Conservation (phyloP, 2,113 vertebrate species). For the Furnarius figulus region DNA sequence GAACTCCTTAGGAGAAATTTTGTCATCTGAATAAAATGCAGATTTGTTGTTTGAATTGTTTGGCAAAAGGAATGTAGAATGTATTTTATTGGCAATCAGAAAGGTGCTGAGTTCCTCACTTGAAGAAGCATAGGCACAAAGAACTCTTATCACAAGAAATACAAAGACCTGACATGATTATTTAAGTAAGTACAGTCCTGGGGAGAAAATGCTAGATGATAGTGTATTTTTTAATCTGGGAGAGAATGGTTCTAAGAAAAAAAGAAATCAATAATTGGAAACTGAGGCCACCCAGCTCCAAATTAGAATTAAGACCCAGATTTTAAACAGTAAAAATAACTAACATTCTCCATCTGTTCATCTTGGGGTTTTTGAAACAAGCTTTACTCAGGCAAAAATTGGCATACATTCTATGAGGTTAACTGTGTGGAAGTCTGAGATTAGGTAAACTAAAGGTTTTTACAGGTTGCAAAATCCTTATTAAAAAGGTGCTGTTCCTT, state of each 20-base stretch:
- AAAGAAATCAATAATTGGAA: neutral
- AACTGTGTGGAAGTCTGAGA: neutral
- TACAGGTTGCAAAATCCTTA: neutral
- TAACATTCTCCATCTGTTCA: neutral
- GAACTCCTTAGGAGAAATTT: neutral
- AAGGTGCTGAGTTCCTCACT: neutral
- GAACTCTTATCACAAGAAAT: neutral
- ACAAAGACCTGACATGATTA: neutral
- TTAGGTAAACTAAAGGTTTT: neutral
- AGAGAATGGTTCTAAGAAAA: neutral
- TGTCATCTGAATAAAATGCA: neutral
- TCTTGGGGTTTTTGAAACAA: neutral
- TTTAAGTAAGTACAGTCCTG: neutral
- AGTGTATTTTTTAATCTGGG: neutral
- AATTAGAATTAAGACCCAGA: neutral
- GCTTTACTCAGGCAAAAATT: neutral
- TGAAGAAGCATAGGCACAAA: neutral
- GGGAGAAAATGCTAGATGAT: neutral
- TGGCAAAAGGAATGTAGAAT: fast-evolving
- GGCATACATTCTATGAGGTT: neutral
- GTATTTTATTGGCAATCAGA: neutral
- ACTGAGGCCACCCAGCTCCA: neutral
- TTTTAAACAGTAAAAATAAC: neutral
- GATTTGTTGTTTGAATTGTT: neutral
- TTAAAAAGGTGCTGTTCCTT: neutral